A percentile compares a stretch with the other conserved stretches of the same genome.
These are phyloP conservation scores for Phataginus tricuspis DNA, from an alignment of 2,797 vertebrate species.

Conservation along the genomic window DNA sequence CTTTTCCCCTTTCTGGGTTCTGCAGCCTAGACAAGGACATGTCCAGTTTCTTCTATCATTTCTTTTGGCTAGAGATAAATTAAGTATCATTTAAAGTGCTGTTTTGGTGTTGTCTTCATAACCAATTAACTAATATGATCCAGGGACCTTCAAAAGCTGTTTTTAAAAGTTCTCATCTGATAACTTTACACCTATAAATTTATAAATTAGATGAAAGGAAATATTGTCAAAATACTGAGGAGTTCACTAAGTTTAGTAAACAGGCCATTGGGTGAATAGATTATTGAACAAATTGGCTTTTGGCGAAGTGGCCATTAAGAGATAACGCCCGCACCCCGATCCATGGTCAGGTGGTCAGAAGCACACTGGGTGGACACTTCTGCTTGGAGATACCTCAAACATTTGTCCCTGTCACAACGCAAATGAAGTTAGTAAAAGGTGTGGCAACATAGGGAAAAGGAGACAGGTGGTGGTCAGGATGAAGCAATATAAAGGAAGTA, in stretches of 20 bases:
- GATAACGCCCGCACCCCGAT: not conserved
- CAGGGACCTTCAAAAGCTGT: not conserved
- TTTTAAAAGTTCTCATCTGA: not conserved
- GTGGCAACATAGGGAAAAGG: not conserved
- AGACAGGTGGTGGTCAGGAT: not conserved
- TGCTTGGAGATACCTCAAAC: not conserved
- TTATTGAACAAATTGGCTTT: not conserved
- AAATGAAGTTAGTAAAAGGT: not conserved
- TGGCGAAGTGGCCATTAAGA: not conserved
- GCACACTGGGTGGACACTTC: not conserved
- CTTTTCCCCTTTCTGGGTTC: not conserved
- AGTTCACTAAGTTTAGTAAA: not conserved
- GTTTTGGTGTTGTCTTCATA: not conserved
- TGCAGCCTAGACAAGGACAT: not conserved
- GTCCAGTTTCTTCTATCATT: not conserved
- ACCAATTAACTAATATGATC: not conserved
- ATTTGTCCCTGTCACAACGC: fast-evolving
- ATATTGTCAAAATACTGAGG: not conserved
- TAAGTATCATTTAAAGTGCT: not conserved
- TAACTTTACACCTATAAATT: not conserved
- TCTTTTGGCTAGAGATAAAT: not conserved
- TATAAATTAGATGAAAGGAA: not conserved
- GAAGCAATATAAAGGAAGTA: not conserved
- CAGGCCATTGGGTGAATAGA: not conserved
- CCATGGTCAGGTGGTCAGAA: not conserved